Evolutionary conservation across 2,797 vertebrate species (phyloP), one percentile per base, ranked within the genome.

Genomic region (Hydrolagus colliei): DNA sequence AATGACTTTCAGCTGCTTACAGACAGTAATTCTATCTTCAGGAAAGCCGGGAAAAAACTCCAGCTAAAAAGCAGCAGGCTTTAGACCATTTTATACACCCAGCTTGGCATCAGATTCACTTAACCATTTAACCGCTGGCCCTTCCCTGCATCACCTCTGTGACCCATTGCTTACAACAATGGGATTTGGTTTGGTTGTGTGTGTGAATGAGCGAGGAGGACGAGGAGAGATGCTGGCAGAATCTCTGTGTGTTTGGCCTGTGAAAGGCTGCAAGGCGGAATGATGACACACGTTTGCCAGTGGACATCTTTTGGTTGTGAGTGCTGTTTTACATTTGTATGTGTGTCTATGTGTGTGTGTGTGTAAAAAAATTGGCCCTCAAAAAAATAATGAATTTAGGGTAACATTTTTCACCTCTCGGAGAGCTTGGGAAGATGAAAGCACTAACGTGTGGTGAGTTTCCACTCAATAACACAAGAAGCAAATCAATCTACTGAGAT

Each of bases 1-100:
- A 96, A 97, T 96, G 95, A 95, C 94, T 96, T 95, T 96, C 95
- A 95, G 95, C 96, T 96, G 96, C 94, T 96, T 94, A 95, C 93
- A 94, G 95, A 95, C 93, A 95, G 95, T 94, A 95, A 95, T 95
- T 96, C 93, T 94, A 94, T 92, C 94, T 93, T 93, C 91, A 92
- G 92, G 94, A 94, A 93, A 91, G 93, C 92, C 91, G 89, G 92
- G 91, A 91, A 92, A 92, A 32, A 68, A 90, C 91, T 90, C 88
- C 90, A 93, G 91, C 91, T 93, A 93, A 91, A 92, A 90, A 91
- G 92, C 92, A 92, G 90, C 91, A 89, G 90, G 92, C 90, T 92
- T 84, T 90, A 90, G 92, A 93, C 92, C 92, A 90, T 92, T 91
- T 90, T 89, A 92, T 93, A 94, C 94, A 52, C 92, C 92, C 92